Conservation (phyloP, 2,888 invertebrate genomes). For the Fragum fragum region DNA sequence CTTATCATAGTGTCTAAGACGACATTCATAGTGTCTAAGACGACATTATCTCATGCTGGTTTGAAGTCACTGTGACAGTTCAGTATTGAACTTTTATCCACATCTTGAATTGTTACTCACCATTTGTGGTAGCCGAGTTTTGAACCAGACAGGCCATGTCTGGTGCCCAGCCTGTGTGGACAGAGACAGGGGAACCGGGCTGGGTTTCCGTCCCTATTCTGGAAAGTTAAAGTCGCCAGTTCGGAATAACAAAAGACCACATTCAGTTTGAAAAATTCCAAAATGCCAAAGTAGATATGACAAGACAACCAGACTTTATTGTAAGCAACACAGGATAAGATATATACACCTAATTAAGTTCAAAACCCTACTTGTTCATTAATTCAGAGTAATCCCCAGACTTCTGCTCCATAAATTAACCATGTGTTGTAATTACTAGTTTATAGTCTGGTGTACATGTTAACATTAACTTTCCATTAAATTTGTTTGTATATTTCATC, state of each 20-base stretch:
- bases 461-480: conserved; percentile 3
- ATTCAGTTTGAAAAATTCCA: conserved; percentile 20
- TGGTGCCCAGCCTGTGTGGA: conserved; percentile 34
- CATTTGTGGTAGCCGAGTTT: conserved; percentile 59
- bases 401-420: conserved; percentile 2
- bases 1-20: too few species aligned
- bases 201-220: conserved; percentile 55
- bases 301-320: conserved; percentile 22
- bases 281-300: background rate
- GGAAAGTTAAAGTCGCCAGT: conserved; percentile 43
- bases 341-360: conserved; percentile 7
- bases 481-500: conserved; percentile 3
- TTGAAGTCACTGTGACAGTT: too few species aligned
- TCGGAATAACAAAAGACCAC: conserved; percentile 29
- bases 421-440: conserved; percentile 1
- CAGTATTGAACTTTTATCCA: too few species aligned
- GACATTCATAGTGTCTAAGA: too few species aligned
- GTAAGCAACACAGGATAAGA: background rate
- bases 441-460: background rate
- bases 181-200: conserved; percentile 49
- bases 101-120: conserved; percentile 35
- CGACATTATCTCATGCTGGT: too few species aligned
- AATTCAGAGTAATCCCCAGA: background rate
- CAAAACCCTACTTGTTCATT: conserved; percentile 10
- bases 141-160: conserved; percentile 74